These are phyloP conservation scores for Lerista edwardsae DNA, from an alignment of 2,797 vertebrate species.

Conservation along the genomic window DNA sequence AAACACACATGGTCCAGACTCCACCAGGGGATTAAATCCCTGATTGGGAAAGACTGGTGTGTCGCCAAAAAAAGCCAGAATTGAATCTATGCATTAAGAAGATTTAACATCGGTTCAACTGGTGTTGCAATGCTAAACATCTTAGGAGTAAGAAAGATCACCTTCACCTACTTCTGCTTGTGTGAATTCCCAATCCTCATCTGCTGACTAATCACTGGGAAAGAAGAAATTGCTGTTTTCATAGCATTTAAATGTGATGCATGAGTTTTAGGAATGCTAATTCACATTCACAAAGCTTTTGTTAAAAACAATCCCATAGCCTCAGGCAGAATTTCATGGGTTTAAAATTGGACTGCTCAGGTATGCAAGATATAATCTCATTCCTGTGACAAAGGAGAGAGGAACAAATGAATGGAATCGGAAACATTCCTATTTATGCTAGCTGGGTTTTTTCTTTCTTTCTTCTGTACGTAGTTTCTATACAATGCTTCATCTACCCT, in stretches of 20 bases:
- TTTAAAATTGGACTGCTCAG: constrained; percentile 4
- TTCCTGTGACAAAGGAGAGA: not conserved
- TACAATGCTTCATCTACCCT: constrained; percentile 32
- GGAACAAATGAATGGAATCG: constrained; percentile 10
- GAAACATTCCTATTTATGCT: constrained; percentile 18
- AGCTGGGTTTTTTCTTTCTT: not conserved
- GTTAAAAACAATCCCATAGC: not conserved
- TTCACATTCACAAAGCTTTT: constrained; percentile 28
- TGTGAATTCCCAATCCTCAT: not conserved
- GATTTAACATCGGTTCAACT: not conserved
- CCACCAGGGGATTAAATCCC: not conserved
- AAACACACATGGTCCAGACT: not conserved
- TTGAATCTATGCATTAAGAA: not conserved
- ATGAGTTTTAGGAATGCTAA: constrained; percentile 27
- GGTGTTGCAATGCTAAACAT: not conserved
- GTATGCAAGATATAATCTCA: not conserved
- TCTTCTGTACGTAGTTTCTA: constrained; percentile 5
- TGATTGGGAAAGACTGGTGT: too few relatives aligned
- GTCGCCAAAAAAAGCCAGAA: not conserved
- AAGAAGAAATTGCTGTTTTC: constrained; percentile 21
- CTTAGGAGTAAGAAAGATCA: not conserved
- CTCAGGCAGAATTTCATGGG: constrained; percentile 18
- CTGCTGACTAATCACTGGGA: not conserved
- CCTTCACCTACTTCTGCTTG: not conserved
- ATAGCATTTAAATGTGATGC: not conserved